phyloP scores from a whole-genome alignment of 2,113 vertebrate genomes.

The Martes martes region DNA sequence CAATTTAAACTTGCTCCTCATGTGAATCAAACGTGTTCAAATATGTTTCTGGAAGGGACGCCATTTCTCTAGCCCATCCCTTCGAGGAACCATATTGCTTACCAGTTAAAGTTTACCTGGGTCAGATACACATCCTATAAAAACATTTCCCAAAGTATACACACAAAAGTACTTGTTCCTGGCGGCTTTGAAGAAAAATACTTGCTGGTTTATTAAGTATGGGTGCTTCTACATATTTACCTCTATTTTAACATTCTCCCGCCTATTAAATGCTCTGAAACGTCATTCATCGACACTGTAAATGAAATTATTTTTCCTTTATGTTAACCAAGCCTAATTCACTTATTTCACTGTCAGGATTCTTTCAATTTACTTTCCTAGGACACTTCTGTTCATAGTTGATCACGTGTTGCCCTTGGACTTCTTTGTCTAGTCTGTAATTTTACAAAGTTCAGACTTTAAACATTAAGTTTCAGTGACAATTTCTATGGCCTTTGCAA shows the following conservation, averaged over 20 bases:
- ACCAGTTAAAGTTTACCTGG: neutral
- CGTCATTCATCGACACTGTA: neutral
- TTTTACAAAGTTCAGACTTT: constrained; percentile 1
- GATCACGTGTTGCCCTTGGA: neutral
- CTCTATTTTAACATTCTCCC: neutral
- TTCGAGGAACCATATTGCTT: neutral
- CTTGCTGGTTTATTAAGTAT: neutral
- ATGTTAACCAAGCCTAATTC: neutral
- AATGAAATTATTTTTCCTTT: neutral
- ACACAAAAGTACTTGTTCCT: neutral
- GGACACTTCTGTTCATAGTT: neutral
- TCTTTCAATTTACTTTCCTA: neutral
- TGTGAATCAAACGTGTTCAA: neutral
- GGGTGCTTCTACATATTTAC: neutral
- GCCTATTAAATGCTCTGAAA: neutral
- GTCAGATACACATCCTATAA: neutral
- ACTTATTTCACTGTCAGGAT: neutral
- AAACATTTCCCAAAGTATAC: neutral
- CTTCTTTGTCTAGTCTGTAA: neutral
- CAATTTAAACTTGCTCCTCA: neutral
- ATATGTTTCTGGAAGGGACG: neutral
- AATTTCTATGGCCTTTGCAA: neutral
- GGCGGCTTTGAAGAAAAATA: neutral
- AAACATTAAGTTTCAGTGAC: neutral
- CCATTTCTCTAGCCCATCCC: neutral